Evolutionary conservation across 2,797 vertebrate genomes (phyloP).

Genomic region (Pangasius djambal): DNA sequence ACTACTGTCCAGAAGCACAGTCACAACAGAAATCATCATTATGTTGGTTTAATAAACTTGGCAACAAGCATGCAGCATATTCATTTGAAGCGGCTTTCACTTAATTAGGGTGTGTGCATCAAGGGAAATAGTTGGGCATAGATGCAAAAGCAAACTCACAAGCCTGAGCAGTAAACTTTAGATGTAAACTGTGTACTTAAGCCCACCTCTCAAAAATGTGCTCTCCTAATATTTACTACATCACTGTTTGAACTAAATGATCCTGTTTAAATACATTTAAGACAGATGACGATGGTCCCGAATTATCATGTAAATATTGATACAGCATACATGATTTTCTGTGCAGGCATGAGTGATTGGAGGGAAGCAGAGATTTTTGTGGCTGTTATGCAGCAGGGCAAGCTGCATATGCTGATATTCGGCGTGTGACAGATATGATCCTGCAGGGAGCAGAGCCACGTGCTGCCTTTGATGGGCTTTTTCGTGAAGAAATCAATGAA

Average conservation of each 20-base stretch:
- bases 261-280: slow-evolving; percentile 16
- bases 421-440: slow-evolving; percentile 25
- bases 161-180: not conserved
- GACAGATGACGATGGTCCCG: slow-evolving; percentile 1
- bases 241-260: slow-evolving; percentile 1
- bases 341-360: not conserved
- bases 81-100: not conserved
- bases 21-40: slow-evolving; percentile 2
- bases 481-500: slow-evolving; percentile 55
- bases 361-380: not conserved
- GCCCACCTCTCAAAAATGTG: not conserved
- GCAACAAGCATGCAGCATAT: not conserved
- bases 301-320: slow-evolving; percentile 30
- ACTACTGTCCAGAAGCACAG: not conserved
- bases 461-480: slow-evolving; percentile 53
- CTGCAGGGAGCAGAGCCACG: slow-evolving; percentile 33
- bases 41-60: slow-evolving; percentile 11
- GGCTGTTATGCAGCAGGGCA: slow-evolving; percentile 5
- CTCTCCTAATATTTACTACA: slow-evolving; percentile 19
- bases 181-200: slow-evolving; percentile 21
- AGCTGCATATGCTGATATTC: slow-evolving; percentile 34
- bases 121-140: not conserved
- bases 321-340: not conserved
- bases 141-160: not conserved
- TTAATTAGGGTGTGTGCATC: not conserved